Conservation (phyloP, 2,888 invertebrate species). For the Troides oblongomaculatus region DNA sequence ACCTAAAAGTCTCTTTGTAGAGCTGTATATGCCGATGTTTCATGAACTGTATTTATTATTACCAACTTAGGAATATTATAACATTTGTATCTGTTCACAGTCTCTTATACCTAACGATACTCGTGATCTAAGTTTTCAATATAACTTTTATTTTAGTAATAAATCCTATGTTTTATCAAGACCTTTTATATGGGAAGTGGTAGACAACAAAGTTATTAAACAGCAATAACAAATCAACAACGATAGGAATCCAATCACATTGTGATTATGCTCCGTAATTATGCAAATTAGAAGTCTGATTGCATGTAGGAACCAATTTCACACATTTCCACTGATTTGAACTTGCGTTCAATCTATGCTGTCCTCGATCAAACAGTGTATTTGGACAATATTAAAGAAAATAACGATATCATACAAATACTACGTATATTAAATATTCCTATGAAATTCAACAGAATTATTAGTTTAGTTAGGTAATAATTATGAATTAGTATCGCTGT, state of each 20-base stretch:
- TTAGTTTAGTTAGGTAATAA: too few species aligned
- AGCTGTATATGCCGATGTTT: too few species aligned
- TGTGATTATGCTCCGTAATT: slow-evolving; percentile 49
- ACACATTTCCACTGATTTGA: slow-evolving; percentile 42
- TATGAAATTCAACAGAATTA: too few species aligned
- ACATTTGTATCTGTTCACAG: too few species aligned
- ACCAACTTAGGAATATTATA: too few species aligned
- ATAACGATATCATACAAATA: background rate
- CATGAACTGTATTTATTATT: too few species aligned
- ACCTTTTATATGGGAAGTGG: background rate
- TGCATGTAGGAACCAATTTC: slow-evolving; percentile 51
- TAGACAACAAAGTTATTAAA: slow-evolving; percentile 33
- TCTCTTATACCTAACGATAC: too few species aligned
- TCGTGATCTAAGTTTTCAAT: too few species aligned
- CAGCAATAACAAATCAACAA: slow-evolving; percentile 58
- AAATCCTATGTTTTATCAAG: background rate
- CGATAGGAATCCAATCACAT: slow-evolving; percentile 62
- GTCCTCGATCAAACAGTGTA: background rate
- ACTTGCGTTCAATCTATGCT: slow-evolving; percentile 47
- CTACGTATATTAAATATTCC: background rate
- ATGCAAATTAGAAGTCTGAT: slow-evolving; percentile 64
- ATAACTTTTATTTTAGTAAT: too few species aligned
- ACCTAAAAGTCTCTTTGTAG: too few species aligned
- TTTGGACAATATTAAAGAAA: background rate
- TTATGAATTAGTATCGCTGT: too few species aligned